These are phyloP conservation scores for Netelia virgata DNA, from an alignment of 2,888 invertebrate species.

Conservation along the genomic window DNA sequence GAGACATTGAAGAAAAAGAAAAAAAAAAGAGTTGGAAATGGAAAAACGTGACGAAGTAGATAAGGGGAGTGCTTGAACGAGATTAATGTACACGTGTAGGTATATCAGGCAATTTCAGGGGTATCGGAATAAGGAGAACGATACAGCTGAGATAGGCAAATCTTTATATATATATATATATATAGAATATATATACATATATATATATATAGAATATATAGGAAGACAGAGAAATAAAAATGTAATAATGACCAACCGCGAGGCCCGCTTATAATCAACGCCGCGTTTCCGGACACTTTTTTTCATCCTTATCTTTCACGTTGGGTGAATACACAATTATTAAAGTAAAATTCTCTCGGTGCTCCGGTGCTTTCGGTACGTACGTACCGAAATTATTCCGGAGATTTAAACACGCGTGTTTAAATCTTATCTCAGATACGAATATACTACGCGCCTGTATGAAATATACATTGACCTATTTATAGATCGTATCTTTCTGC, in stretches of 20 bases:
- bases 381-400: no score
- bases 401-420: slow-evolving; percentile 51
- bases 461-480: no score
- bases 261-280: slow-evolving; percentile 68
- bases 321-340: slow-evolving; percentile 73
- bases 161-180: background rate
- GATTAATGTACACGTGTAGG: slow-evolving; percentile 20
- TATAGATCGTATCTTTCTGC: no score
- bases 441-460: background rate
- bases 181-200: background rate
- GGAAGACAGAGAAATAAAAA: slow-evolving; percentile 43
- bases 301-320: slow-evolving; percentile 73
- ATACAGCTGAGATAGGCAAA: slow-evolving; percentile 34
- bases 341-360: slow-evolving; percentile 67
- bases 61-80: slow-evolving; percentile 27
- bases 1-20: background rate
- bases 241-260: slow-evolving; percentile 58
- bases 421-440: slow-evolving; percentile 39
- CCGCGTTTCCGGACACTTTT: slow-evolving; percentile 73
- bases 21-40: background rate
- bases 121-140: slow-evolving; percentile 57
- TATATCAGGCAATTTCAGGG: slow-evolving; percentile 19
- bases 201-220: background rate
- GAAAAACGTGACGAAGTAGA: slow-evolving; percentile 52
- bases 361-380: slow-evolving; percentile 13